Evolutionary conservation across 2,113 vertebrate species (phyloP).

Genomic region (Malurus alboscapulatus): DNA sequence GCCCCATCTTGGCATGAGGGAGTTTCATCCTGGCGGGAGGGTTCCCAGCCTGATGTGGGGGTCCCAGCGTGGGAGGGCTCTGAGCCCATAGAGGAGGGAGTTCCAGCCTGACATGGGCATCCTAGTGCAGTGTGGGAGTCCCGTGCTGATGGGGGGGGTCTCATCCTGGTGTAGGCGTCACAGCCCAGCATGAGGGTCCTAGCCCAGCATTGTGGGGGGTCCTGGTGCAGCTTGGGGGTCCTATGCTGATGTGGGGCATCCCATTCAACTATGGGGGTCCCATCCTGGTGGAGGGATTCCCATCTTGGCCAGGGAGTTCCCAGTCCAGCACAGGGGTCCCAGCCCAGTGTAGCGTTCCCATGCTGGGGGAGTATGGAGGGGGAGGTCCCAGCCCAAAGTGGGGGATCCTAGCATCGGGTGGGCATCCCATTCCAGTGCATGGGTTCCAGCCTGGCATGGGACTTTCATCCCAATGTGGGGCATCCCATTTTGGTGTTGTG

Average conservation of each 20-base stretch:
- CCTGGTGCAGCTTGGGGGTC: not conserved
- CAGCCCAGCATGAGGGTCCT: not conserved
- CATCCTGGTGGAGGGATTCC: not conserved
- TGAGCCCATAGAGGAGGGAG: fast-evolving
- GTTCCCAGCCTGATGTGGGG: not conserved
- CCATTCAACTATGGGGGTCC: not conserved
- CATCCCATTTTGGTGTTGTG: not conserved
- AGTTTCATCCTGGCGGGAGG: not conserved
- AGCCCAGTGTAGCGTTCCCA: not conserved
- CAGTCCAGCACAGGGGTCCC: not conserved
- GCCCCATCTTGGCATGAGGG: too few species aligned
- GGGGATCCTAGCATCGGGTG: not conserved
- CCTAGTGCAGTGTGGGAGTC: not conserved
- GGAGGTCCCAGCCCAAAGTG: not conserved
- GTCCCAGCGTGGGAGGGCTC: not conserved
- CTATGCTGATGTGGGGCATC: not conserved
- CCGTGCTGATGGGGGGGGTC: not conserved
- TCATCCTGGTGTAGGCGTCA: not conserved
- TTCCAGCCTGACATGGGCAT: not conserved
- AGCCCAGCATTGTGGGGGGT: fast-evolving
- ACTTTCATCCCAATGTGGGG: not conserved
- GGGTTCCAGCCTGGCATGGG: not conserved
- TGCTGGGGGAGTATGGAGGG: too few species aligned
- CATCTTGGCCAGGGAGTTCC: not conserved
- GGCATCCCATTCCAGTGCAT: not conserved